A percentile compares a stretch with the other conserved stretches of the same genome.
phyloP scores from a whole-genome alignment of 2,888 invertebrate species.

The Chironomus riparius region DNA sequence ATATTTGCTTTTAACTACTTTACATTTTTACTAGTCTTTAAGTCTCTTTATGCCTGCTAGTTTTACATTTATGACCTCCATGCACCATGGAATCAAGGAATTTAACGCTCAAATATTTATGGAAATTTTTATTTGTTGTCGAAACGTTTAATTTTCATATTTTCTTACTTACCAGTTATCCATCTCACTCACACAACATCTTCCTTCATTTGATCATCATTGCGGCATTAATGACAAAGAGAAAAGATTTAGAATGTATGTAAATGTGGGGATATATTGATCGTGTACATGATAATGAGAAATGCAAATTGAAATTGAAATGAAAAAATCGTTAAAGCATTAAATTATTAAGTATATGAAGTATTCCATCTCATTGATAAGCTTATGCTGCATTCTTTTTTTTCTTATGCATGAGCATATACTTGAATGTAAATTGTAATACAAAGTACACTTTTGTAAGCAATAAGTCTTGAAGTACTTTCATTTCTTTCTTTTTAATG shows the following conservation, averaged over 20 bases:
- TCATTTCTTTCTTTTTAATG: too few species aligned
- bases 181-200: neutral
- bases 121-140: conserved; percentile 18
- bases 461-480: too few species aligned
- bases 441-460: too few species aligned
- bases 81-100: neutral
- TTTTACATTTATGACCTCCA: neutral
- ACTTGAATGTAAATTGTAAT: too few species aligned
- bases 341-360: neutral
- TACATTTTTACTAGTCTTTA: neutral
- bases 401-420: too few species aligned
- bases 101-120: conserved; percentile 26
- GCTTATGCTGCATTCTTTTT: too few species aligned
- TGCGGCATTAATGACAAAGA: neutral
- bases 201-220: neutral
- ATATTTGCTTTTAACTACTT: conserved; percentile 12
- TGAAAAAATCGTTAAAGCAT: conserved; percentile 14
- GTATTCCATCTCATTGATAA: too few species aligned
- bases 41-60: too few species aligned
- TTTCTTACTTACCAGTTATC: neutral
- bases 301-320: neutral
- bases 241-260: neutral
- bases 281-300: conserved; percentile 13
- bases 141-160: neutral
- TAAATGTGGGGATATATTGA: neutral